A percentile compares a stretch with the other conserved stretches of the same genome.
Conservation (phyloP, 2,888 invertebrate species). For the Polydrusus tereticollis region DNA sequence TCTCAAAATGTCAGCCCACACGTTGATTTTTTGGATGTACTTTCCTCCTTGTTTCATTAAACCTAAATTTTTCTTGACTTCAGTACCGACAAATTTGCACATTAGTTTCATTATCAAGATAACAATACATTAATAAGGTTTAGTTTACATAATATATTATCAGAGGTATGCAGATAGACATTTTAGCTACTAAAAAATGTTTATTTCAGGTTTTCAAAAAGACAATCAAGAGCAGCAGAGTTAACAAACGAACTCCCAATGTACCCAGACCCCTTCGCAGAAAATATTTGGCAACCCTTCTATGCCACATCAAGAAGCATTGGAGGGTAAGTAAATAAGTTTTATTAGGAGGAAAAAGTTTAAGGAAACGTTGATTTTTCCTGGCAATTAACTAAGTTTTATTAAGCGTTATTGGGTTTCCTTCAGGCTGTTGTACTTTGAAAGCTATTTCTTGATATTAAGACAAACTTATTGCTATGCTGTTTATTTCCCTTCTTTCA, state of each 20-base stretch:
- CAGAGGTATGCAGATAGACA: too few relatives aligned
- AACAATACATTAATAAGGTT: too few relatives aligned
- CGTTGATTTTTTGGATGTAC: too few relatives aligned
- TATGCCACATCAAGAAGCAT: constrained; percentile 69
- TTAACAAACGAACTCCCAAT: constrained; percentile 89
- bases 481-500: neutral
- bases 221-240: constrained; percentile 89
- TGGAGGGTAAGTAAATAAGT: constrained; percentile 70
- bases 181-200: too few relatives aligned
- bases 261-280: constrained; percentile 84
- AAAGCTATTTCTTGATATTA: constrained; percentile 20
- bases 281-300: constrained; percentile 84
- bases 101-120: too few relatives aligned
- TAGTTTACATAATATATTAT: too few relatives aligned
- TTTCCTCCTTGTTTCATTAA: too few relatives aligned
- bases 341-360: constrained; percentile 32
- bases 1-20: too few relatives aligned
- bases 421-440: constrained; percentile 15
- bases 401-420: constrained; percentile 22
- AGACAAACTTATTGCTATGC: neutral
- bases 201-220: constrained; percentile 76
- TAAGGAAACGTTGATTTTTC: constrained; percentile 38
- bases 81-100: too few relatives aligned
- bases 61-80: too few relatives aligned
- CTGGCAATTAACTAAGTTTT: constrained; percentile 31